Evolutionary conservation across 2,888 invertebrate species (phyloP), one percentile per base, ranked within the genome.

Genomic region (Agrotis clavis): DNA sequence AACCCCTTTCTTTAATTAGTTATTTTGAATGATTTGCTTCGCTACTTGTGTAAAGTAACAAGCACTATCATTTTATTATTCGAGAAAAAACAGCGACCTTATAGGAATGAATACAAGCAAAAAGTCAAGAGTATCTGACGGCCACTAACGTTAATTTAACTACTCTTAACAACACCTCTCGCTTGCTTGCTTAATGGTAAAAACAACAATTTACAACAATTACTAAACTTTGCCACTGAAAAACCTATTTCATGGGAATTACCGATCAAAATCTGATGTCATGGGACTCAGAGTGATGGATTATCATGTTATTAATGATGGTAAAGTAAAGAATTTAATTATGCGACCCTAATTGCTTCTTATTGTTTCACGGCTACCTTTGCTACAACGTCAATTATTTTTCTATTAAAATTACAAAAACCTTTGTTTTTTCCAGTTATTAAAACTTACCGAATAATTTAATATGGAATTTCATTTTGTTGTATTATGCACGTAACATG

Each of bases 391-490:
- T 25, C 48, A 47, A 72, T 66, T 59, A 25, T n/a, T 60, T 54
- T 61, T 51, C 14, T 25, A 30, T 51, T 60, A 25, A 14, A 57
- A 57, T 13, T 5, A 30, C 18, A 30, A 56, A 35, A 69, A 19
- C 7, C 35, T 19, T 57, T 18, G 21, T 66, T 57, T 68, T 54
- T 6, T 65, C n/a, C 9, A 19, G 21, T 18, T 0, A 47, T 62
- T 54, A 18, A 35, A 47, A 77, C 95, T 94, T 86, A 96, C 95
- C 95, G 77, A 95, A 95, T 71, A 91, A 19, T 91, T 94, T 94
- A 51, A 95, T 88, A 74, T 93, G 91, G 77, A 95, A 87, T 88
- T 94, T 95, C 95, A 96, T 96, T 84, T 89, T 94, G 86, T 81
- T 79, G 70, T 80, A 78, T 79, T 76, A 74, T 78, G 69, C 87